These are phyloP conservation scores for Chelonia mydas DNA, from an alignment of 2,797 vertebrate species.

Conservation along the genomic window DNA sequence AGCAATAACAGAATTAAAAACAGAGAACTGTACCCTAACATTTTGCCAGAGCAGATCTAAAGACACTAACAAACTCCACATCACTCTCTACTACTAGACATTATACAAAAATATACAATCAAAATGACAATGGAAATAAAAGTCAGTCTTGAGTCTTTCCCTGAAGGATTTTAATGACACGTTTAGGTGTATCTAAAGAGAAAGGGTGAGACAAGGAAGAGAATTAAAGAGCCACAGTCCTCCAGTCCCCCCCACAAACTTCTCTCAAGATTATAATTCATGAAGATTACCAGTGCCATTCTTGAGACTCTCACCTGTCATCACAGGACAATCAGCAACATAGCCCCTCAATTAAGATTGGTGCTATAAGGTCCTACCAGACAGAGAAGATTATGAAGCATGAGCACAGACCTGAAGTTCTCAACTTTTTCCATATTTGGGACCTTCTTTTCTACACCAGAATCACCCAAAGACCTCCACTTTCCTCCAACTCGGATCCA, in stretches of 20 bases:
- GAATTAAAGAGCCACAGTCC: neutral
- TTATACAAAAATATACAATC: neutral
- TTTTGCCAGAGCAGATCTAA: neutral
- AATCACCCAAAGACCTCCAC: neutral
- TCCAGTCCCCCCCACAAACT: neutral
- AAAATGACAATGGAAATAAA: neutral
- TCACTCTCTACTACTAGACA: neutral
- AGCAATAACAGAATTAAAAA: neutral
- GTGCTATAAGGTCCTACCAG: neutral
- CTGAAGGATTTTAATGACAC: neutral
- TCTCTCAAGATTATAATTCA: neutral
- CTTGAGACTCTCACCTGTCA: neutral
- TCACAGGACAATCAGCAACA: neutral
- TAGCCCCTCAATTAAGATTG: neutral
- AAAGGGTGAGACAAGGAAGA: neutral
- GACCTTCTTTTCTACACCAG: neutral
- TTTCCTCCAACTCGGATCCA: neutral
- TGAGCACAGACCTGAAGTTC: neutral
- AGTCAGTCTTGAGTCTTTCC: neutral
- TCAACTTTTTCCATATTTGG: neutral
- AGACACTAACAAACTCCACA: neutral
- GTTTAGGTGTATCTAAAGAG: neutral
- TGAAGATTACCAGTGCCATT: neutral
- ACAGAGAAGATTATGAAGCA: neutral
- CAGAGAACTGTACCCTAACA: neutral